phyloP scores from a whole-genome alignment of 2,888 invertebrate genomes.

The Cerastis leucographa region DNA sequence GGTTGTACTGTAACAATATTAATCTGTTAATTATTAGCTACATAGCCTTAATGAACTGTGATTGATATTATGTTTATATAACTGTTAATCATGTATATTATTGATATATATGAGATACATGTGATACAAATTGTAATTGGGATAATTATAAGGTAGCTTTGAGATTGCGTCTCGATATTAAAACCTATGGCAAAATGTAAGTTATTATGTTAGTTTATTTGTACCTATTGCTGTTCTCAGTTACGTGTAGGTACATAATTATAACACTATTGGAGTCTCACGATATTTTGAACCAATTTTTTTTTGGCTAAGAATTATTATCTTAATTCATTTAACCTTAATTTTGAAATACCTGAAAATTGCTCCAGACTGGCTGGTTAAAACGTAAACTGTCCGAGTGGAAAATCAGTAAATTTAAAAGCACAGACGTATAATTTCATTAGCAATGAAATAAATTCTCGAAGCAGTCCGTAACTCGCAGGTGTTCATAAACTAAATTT shows the following conservation, averaged over 20 bases:
- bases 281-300: background rate
- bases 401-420: conserved; percentile 41
- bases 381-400: conserved; percentile 40
- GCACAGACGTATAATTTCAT: conserved; percentile 37
- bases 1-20: conserved; percentile 80
- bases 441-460: conserved; percentile 41
- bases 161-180: background rate
- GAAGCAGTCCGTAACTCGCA: conserved; percentile 44
- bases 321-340: conserved; percentile 12
- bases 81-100: background rate
- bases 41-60: background rate
- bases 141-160: conserved; percentile 26
- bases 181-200: background rate
- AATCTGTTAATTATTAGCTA: background rate
- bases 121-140: background rate
- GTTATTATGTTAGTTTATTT: background rate
- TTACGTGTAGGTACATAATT: background rate
- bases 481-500: conserved; percentile 57
- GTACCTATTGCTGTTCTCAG: background rate
- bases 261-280: background rate
- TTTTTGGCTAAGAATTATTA: background rate
- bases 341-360: conserved; percentile 25
- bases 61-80: background rate
- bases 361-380: conserved; percentile 3
- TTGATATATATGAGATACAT: too few relatives aligned